Percentiles rank a stretch among this genome's conserved stretches.
These are phyloP conservation scores for Drosophila funebris DNA, from an alignment of 1,140 invertebrate species.

Conservation along the genomic window DNA sequence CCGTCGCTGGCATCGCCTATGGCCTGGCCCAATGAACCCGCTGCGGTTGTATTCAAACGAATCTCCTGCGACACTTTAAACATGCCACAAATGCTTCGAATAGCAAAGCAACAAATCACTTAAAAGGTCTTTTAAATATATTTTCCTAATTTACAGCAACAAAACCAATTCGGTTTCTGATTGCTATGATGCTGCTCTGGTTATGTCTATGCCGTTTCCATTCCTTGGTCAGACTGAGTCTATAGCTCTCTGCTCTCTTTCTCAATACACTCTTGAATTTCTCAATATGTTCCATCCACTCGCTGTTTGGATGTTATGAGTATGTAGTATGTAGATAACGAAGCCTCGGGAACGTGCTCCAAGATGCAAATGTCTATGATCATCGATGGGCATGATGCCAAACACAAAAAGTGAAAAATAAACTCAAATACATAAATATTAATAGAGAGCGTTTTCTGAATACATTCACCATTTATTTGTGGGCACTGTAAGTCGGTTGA, in stretches of 20 bases:
- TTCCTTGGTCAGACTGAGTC: constrained; percentile 59
- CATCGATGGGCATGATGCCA: constrained; percentile 59
- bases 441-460: background rate
- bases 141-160: constrained; percentile 17
- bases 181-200: constrained; percentile 10
- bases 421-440: background rate
- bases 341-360: constrained; percentile 7
- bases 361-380: constrained; percentile 50
- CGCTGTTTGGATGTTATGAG: background rate
- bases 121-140: constrained; percentile 38
- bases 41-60: constrained; percentile 65
- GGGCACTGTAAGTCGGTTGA: background rate
- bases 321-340: background rate
- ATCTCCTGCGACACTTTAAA: constrained; percentile 82
- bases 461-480: constrained; percentile 1
- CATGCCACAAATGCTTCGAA: constrained; percentile 53
- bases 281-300: constrained; percentile 38
- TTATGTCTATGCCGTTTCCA: constrained; percentile 32
- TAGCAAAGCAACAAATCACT: constrained; percentile 14
- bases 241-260: background rate
- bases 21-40: constrained; percentile 3
- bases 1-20: constrained; percentile 35
- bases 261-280: constrained; percentile 40
- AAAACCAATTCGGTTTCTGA: constrained; percentile 32
- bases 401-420: too few species aligned